Conservation (phyloP, 2,797 vertebrate species). For the Chiloscyllium punctatum region DNA sequence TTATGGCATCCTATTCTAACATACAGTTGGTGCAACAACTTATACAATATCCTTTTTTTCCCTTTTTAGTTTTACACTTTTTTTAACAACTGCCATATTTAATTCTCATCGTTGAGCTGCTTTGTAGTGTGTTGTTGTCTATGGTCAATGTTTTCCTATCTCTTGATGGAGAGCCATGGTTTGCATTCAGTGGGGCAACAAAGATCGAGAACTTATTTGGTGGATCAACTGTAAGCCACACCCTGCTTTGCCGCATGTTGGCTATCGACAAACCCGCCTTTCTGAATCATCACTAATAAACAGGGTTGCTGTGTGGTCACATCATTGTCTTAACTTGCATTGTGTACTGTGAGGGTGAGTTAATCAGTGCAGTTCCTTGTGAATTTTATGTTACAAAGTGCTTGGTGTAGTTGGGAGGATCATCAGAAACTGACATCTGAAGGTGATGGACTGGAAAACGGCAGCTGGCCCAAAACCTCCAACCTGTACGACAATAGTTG, state of each 20-base stretch:
- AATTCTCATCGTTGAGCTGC: neutral
- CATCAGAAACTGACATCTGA: neutral
- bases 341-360: neutral
- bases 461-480: neutral
- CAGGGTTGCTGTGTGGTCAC: too few relatives aligned
- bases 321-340: neutral
- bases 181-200: neutral
- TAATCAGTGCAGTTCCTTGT: neutral
- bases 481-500: too few relatives aligned
- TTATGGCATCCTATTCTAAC: neutral
- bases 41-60: neutral
- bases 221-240: neutral
- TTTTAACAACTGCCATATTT: neutral
- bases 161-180: neutral
- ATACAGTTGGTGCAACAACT: neutral
- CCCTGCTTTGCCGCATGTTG: neutral
- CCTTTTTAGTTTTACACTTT: neutral
- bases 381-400: neutral
- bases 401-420: neutral
- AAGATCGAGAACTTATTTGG: neutral
- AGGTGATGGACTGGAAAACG: neutral
- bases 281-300: neutral
- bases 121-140: neutral
- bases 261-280: neutral
- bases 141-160: neutral